Evolutionary conservation across 2,888 invertebrate species (phyloP).

Genomic region (Cephalotes varians): DNA sequence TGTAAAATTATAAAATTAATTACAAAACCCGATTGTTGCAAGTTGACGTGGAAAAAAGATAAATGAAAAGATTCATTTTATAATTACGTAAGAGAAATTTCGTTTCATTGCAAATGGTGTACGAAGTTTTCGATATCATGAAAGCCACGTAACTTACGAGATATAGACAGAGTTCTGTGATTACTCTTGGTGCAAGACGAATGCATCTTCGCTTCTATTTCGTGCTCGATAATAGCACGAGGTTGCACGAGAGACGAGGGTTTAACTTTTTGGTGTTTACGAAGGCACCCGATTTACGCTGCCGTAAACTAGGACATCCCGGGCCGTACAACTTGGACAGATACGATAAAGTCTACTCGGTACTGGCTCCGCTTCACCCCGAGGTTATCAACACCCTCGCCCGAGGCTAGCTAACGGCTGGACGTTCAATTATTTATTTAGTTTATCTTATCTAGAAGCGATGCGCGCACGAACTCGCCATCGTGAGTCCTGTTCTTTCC

Average conservation of each 20-base stretch:
- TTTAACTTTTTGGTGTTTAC: slow-evolving; percentile 73
- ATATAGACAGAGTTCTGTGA: slow-evolving; percentile 10
- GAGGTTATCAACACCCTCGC: slow-evolving; percentile 82
- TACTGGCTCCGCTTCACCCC: slow-evolving; percentile 66
- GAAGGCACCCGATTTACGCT: slow-evolving; percentile 41
- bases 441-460: slow-evolving; percentile 80
- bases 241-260: neutral
- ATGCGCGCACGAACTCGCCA: slow-evolving; percentile 75
- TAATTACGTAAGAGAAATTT: neutral
- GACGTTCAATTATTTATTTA: slow-evolving; percentile 84
- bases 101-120: neutral
- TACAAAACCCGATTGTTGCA: neutral
- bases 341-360: slow-evolving; percentile 79
- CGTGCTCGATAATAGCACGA: slow-evolving; percentile 27
- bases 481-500: slow-evolving; percentile 57
- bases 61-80: neutral
- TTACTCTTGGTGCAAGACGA: slow-evolving; percentile 33
- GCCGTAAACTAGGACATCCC: slow-evolving; percentile 76
- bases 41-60: too few relatives aligned
- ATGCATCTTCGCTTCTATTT: slow-evolving; percentile 31
- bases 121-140: neutral
- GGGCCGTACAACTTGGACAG: slow-evolving; percentile 74
- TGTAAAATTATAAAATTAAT: neutral
- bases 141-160: neutral
- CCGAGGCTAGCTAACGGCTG: slow-evolving; percentile 78